Conservation (phyloP, 2,888 invertebrate genomes). For the Ophonus ardosiacus region DNA sequence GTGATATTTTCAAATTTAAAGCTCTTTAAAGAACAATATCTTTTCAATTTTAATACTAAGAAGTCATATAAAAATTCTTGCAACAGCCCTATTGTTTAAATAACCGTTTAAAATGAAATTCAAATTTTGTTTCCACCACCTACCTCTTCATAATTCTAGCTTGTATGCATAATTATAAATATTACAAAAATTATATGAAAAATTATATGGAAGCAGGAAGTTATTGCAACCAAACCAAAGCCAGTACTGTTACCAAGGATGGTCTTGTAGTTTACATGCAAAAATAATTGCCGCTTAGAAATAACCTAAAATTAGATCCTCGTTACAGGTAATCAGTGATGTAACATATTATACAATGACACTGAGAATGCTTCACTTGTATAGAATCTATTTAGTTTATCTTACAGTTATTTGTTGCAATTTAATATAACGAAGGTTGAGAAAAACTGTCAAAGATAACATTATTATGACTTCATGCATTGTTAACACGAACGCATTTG, state of each 20-base stretch:
- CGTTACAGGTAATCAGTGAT: slow-evolving; percentile 34
- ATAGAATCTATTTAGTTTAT: slow-evolving; percentile 54
- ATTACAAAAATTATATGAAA: too few species aligned
- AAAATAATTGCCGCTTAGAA: slow-evolving; percentile 43
- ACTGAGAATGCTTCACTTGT: slow-evolving; percentile 5
- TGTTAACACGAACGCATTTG: slow-evolving; percentile 24
- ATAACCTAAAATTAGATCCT: slow-evolving; percentile 27
- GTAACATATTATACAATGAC: slow-evolving; percentile 41
- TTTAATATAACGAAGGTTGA: slow-evolving; percentile 51
- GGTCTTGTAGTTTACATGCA: slow-evolving; percentile 19
- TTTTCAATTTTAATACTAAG: too few species aligned
- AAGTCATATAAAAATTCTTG: too few species aligned
- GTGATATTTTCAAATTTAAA: too few species aligned
- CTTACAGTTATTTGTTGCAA: slow-evolving; percentile 46
- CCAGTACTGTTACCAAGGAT: neutral
- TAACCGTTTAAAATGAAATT: too few species aligned
- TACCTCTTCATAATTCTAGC: too few species aligned
- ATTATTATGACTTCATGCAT: slow-evolving; percentile 7
- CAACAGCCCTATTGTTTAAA: too few species aligned
- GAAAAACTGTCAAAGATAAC: slow-evolving; percentile 48
- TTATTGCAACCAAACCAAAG: too few species aligned
- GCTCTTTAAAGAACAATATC: too few species aligned
- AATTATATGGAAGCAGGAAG: too few species aligned
- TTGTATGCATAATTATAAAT: too few species aligned
- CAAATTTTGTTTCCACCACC: too few species aligned